Base-by-base conservation (phyloP, 2,113 vertebrate species). In the Irena cyanogastra region DNA sequence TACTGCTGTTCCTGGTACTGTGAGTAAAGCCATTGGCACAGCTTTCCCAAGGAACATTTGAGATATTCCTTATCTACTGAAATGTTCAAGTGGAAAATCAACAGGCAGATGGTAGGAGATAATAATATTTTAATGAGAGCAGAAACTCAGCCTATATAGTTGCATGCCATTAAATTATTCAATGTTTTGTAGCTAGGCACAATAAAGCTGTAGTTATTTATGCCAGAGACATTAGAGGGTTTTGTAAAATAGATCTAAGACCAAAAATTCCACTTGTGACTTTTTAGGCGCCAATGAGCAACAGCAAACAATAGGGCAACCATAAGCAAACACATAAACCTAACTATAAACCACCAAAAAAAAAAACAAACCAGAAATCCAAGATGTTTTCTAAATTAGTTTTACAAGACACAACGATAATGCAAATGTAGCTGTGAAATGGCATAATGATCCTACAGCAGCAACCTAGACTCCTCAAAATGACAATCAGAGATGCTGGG, bases 51-150 rank as follows among this genome's bases (percentile, higher is more conserved):
- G 41, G 52, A 89, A 61, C 24, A 59, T 95, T 83, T 93, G 13
- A 56, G 60, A 82, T 75, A 83, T 83, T 91, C 49, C 44, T 74
- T 94, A 42, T n/a, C 54, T 94, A 31, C 41, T 50, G 69, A 95
- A 91, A 96, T 75, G 53, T 94, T 95, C 16, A 49, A 95, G 47
- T 92, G 50, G 47, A 90, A 95, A 94, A 83, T 77, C 82, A 94
- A 78, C 35, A 76, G 82, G 45, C 75, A 95, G 91, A 95, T 92
- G 56, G 76, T 44, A 68, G 68, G 70, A 87, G 64, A 93, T 41
- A 87, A 87, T 92, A 94, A 92, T 75, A 81, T 47, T 91, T 84
- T 94, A 95, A 96, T 90, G 79, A 79, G 27, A 86, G 60, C 26
- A 95, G 82, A 95, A 86, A 60, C 16, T 65, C 45, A 86, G 37